Evolutionary conservation across 1,140 invertebrate species (phyloP).

Genomic region (Campoletis sonorensis): DNA sequence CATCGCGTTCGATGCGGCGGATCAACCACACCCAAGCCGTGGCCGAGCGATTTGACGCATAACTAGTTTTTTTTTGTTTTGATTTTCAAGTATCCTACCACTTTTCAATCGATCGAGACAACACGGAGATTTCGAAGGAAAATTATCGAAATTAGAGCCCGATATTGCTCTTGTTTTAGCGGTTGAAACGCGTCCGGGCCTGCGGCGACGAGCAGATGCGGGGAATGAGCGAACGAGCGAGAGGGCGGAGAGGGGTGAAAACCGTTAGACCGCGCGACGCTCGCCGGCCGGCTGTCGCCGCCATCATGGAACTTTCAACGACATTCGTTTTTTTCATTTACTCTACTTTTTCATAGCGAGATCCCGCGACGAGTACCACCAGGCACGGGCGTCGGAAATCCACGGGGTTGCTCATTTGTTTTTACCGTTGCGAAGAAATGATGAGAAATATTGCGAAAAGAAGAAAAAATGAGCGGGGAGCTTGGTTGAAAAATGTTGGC

Average conservation of each 20-base stretch:
- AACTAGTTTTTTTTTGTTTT: conserved; percentile 10
- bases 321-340: conserved; percentile 21
- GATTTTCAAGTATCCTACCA: not conserved
- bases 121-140: not conserved
- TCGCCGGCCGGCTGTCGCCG: conserved; percentile 67
- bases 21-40: conserved; percentile 67
- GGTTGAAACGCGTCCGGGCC: not conserved
- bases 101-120: no score
- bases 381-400: not conserved
- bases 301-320: conserved; percentile 58
- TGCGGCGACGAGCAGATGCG: not conserved
- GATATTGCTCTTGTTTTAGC: not conserved
- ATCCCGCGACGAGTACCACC: no score
- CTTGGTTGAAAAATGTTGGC: no score
- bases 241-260: conserved; percentile 49
- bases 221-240: not conserved
- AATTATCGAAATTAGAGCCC: not conserved
- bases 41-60: conserved; percentile 20
- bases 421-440: no score
- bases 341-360: not conserved
- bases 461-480: no score
- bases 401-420: no score
- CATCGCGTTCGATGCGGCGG: conserved; percentile 70
- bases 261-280: conserved; percentile 60
- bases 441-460: no score